Conservation (phyloP, 92 coral and sea anemone genomes). For the Zoanthus sansibaricus region DNA sequence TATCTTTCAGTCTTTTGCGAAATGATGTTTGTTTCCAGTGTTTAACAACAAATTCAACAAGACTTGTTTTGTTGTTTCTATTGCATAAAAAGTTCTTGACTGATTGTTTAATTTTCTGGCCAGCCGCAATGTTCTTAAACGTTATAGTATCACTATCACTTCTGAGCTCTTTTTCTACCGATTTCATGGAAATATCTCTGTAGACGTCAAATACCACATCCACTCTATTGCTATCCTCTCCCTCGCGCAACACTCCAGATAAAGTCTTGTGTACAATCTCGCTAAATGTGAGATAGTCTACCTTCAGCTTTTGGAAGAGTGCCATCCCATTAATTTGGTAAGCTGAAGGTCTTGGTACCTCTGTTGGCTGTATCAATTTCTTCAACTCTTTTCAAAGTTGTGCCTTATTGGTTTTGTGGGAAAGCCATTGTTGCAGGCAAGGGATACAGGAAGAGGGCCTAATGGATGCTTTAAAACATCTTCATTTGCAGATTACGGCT, state of each 20-base stretch:
- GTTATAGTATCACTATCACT: slow-evolving; percentile 47
- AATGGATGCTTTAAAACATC: slow-evolving; percentile 54
- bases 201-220: slow-evolving; percentile 67
- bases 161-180: slow-evolving; percentile 62
- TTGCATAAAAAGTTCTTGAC: slow-evolving; percentile 59
- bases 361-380: slow-evolving; percentile 56
- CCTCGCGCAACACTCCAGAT: slow-evolving; percentile 31
- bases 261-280: slow-evolving; percentile 48
- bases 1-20: slow-evolving; percentile 22
- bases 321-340: slow-evolving; percentile 62
- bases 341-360: slow-evolving; percentile 60
- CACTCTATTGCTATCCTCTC: slow-evolving; percentile 34
- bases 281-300: slow-evolving; percentile 48
- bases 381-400: slow-evolving; percentile 59
- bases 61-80: slow-evolving; percentile 42
- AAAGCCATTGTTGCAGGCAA: slow-evolving; percentile 50
- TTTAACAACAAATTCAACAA: slow-evolving; percentile 55
- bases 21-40: slow-evolving; percentile 50
- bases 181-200: slow-evolving; percentile 57
- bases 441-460: slow-evolving; percentile 52
- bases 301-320: slow-evolving; percentile 54
- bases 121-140: slow-evolving; percentile 59
- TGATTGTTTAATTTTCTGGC: slow-evolving; percentile 49
- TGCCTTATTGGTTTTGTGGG: slow-evolving; percentile 52
- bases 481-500: slow-evolving; percentile 46